Base-by-base conservation (phyloP, 2,888 invertebrate genomes). In the Phlogophora meticulosa region DNA sequence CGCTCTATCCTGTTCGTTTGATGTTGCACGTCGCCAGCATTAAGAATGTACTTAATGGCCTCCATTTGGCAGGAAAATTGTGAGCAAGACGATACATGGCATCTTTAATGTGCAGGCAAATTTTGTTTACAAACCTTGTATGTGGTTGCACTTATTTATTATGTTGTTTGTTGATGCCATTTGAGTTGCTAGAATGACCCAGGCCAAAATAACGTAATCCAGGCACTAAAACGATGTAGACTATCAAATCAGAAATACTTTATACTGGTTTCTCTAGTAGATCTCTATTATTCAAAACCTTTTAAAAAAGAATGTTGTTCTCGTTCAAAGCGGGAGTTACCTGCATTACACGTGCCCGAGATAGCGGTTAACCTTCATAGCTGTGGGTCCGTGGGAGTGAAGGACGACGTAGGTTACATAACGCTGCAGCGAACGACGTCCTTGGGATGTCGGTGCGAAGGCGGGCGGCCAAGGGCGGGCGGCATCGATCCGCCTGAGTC, bases 391-490 rank as follows among this genome's bases (percentile, higher is more conserved):
- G 72, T 61, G 42, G 81, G 81, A 80, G 71, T 59, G 73, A 86
- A 80, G 82, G 82, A 80, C 72, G 17, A 68, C 51, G 58, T 52
- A 73, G 69, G 86, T 94, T 94, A 92, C 86, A 85, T 92, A 94
- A 95, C 76, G 86, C 87, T 91, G 91, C 91, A 91, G 89, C 83
- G 88, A 85, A 79, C 86, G 85, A 86, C 84, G 91, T 91, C 91
- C 91, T 90, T 89, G 85, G 49, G 62, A 58, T 57, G 61, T 53
- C 53, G 67, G 82, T 71, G 82, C 81, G 67, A 62, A 84, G 84
- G 90, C 89, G 91, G 86, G 89, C 88, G 94, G 92, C 94, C 95
- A 94, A 94, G 95, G 94, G 92, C 94, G 91, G 43, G 84, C 88
- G 86, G 85, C 87, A 94, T 93, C 89, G 94, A 90, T 90, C 89